These are phyloP conservation scores for Aspidapion aeneum DNA, from an alignment of 2,888 invertebrate genomes.

Conservation along the genomic window DNA sequence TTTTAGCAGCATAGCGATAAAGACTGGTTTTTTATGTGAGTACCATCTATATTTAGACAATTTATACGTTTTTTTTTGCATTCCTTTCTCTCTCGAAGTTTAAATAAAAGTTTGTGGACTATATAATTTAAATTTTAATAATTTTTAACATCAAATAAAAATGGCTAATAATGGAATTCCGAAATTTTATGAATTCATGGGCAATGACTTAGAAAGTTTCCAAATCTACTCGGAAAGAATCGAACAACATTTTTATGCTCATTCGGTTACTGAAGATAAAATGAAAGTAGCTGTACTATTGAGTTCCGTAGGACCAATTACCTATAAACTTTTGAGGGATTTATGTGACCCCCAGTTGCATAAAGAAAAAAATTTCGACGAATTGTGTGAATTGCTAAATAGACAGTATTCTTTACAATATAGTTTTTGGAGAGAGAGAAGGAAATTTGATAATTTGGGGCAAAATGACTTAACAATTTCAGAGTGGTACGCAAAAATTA, in stretches of 20 bases:
- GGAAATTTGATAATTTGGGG: not conserved
- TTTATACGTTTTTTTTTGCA: too few relatives aligned
- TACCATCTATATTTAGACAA: too few relatives aligned
- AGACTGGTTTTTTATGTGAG: too few relatives aligned
- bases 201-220: too few relatives aligned
- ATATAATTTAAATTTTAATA: too few relatives aligned
- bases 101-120: too few relatives aligned
- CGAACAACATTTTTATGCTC: constrained; percentile 6
- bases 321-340: constrained; percentile 10
- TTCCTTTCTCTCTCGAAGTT: too few relatives aligned
- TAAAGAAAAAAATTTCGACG: not conserved
- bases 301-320: not conserved
- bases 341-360: not conserved
- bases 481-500: constrained; percentile 8
- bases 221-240: constrained; percentile 4
- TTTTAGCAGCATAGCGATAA: too few relatives aligned
- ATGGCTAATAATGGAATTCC: too few relatives aligned
- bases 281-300: constrained; percentile 8
- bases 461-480: not conserved
- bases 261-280: not conserved
- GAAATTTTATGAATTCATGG: too few relatives aligned
- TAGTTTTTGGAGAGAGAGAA: not conserved
- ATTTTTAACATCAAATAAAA: too few relatives aligned
- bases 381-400: not conserved
- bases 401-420: not conserved